These are phyloP conservation scores for Thymallus thymallus DNA, from an alignment of 2,113 vertebrate genomes.

Conservation along the genomic window DNA sequence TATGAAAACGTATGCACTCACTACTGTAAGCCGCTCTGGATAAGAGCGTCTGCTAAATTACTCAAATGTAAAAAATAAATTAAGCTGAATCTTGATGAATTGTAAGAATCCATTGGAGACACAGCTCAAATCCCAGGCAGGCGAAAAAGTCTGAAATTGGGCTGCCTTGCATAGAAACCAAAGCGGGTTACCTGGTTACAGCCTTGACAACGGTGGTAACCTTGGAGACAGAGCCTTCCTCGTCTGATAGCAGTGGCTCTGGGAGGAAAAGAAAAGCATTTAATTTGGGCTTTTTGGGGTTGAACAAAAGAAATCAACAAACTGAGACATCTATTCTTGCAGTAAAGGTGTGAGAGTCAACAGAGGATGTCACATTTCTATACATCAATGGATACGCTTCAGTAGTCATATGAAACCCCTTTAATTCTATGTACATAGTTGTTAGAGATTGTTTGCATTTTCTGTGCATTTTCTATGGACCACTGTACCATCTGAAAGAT, in stretches of 20 bases:
- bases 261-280: not conserved
- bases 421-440: too few relatives aligned
- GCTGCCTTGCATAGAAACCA: conserved; percentile 55
- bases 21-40: too few relatives aligned
- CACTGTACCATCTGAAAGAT: too few relatives aligned
- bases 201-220: conserved; percentile 68
- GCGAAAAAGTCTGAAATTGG: conserved; percentile 28
- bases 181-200: conserved; percentile 82
- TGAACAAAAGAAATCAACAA: not conserved
- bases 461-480: too few relatives aligned
- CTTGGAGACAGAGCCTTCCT: conserved; percentile 73
- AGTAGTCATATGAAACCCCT: not conserved
- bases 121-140: not conserved
- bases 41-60: too few relatives aligned
- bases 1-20: too few relatives aligned
- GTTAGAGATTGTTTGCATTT: too few relatives aligned
- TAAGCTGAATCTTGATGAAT: too few relatives aligned
- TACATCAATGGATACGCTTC: not conserved
- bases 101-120: not conserved
- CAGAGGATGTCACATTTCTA: too few relatives aligned
- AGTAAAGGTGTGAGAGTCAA: too few relatives aligned
- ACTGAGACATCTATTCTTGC: too few relatives aligned
- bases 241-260: conserved; percentile 81
- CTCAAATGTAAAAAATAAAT: too few relatives aligned
- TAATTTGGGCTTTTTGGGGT: not conserved